Conservation (phyloP, 2,888 invertebrate species). For the Chydorus sphaericus region DNA sequence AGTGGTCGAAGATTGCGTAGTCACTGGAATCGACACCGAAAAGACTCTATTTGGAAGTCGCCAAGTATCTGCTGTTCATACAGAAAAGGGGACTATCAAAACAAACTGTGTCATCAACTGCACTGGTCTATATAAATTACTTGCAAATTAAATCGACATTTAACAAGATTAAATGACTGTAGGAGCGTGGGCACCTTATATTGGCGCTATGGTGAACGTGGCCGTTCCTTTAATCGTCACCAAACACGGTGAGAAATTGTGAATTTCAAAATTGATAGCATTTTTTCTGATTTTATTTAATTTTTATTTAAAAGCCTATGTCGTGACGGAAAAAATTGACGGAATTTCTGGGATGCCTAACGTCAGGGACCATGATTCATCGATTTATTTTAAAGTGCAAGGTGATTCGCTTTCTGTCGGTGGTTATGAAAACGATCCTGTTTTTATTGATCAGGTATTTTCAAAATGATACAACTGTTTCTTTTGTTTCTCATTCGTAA, state of each 20-base stretch:
- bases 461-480: not conserved
- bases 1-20: conserved; percentile 58
- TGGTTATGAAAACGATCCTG: conserved; percentile 75
- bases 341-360: conserved; percentile 63
- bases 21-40: conserved; percentile 51
- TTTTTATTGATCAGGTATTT: conserved; percentile 53
- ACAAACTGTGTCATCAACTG: conserved; percentile 66
- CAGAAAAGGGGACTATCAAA: conserved; percentile 55
- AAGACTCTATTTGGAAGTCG: conserved; percentile 45
- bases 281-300: conserved; percentile 28
- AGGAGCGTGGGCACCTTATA: conserved; percentile 67
- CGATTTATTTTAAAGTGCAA: conserved; percentile 66
- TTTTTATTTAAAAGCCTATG: conserved; percentile 75
- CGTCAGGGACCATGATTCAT: conserved; percentile 69
- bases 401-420: conserved; percentile 71
- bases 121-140: conserved; percentile 31
- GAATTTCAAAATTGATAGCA: not conserved
- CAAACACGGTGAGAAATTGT: conserved; percentile 44
- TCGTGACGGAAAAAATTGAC: conserved; percentile 62
- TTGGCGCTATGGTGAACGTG: conserved; percentile 50
- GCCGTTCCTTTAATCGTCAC: conserved; percentile 62
- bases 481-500: not conserved
- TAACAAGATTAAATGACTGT: conserved; percentile 7
- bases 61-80: conserved; percentile 59
- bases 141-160: conserved; percentile 9